phyloP scores from a whole-genome alignment of 1,140 invertebrate species.

The Drosophila ananassae region DNA sequence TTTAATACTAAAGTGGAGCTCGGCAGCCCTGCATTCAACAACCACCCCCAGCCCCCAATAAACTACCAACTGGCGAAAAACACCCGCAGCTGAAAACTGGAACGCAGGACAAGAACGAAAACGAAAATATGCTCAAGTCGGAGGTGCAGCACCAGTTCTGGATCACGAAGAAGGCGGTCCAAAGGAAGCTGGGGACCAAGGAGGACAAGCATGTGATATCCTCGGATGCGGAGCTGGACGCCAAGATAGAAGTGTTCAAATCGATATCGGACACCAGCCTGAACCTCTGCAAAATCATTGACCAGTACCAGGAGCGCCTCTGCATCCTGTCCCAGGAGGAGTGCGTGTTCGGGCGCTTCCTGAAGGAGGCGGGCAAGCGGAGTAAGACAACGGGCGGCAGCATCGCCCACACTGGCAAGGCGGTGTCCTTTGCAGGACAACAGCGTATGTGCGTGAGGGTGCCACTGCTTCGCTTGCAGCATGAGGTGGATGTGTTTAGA shows the following conservation, averaged over 20 bases:
- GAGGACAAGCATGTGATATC: slow-evolving; percentile 98
- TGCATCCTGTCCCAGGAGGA: slow-evolving; percentile 98
- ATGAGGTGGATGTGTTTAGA: slow-evolving; percentile 98
- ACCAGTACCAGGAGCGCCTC: slow-evolving; percentile 96
- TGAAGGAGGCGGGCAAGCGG: slow-evolving; percentile 96
- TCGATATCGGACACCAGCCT: slow-evolving; percentile 97
- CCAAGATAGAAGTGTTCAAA: slow-evolving; percentile 98
- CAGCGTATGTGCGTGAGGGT: slow-evolving; percentile 94
- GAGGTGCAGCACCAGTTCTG: slow-evolving; percentile 96
- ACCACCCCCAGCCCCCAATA: slow-evolving; percentile 21
- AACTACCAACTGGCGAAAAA: slow-evolving; percentile 28
- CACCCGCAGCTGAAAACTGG: slow-evolving; percentile 38
- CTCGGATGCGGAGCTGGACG: slow-evolving; percentile 98
- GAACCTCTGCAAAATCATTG: slow-evolving; percentile 94
- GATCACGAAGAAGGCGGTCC: slow-evolving; percentile 98
- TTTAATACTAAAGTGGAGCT: neutral
- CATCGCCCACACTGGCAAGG: slow-evolving; percentile 97
- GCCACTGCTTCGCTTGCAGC: slow-evolving; percentile 95
- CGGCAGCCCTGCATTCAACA: neutral
- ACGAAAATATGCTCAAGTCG: slow-evolving; percentile 77
- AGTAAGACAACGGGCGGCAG: slow-evolving; percentile 94
- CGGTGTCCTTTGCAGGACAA: slow-evolving; percentile 97
- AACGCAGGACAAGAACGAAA: slow-evolving; percentile 14
- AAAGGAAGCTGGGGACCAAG: slow-evolving; percentile 97
- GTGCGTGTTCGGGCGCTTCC: slow-evolving; percentile 96